Evolutionary conservation across 2,888 invertebrate species (phyloP).

Genomic region (Bhutanitis thaidina): DNA sequence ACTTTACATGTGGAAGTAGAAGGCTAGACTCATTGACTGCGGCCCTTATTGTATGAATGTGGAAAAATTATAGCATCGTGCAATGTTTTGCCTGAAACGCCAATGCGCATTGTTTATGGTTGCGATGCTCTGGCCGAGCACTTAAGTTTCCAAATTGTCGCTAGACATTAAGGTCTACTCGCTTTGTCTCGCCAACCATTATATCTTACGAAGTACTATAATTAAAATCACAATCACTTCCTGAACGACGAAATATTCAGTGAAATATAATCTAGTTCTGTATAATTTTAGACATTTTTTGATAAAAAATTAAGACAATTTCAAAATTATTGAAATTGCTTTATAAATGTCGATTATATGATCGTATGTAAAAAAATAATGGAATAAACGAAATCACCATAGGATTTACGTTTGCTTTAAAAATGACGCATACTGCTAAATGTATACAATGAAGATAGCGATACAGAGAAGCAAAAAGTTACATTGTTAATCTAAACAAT

Average conservation of each 20-base stretch:
- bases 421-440: neutral
- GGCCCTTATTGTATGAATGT: constrained; percentile 80
- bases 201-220: constrained; percentile 64
- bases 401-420: neutral
- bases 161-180: constrained; percentile 59
- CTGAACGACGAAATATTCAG: neutral
- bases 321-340: too few relatives aligned
- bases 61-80: constrained; percentile 77
- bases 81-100: constrained; percentile 72
- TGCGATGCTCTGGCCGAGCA: constrained; percentile 49
- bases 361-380: too few relatives aligned
- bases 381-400: too few relatives aligned
- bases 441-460: constrained; percentile 12
- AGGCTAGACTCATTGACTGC: constrained; percentile 80
- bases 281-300: too few relatives aligned
- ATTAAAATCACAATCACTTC: constrained; percentile 48
- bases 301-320: too few relatives aligned
- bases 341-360: too few relatives aligned
- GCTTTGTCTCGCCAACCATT: constrained; percentile 65
- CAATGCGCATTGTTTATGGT: constrained; percentile 72
- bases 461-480: constrained; percentile 8
- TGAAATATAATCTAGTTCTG: too few relatives aligned
- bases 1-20: constrained; percentile 70
- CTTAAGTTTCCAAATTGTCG: constrained; percentile 72
- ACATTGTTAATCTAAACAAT: constrained; percentile 27